Percentiles rank a stretch among this genome's conserved stretches.
These are phyloP conservation scores for Linyphia triangularis DNA, from an alignment of 2,888 invertebrate genomes.

Conservation along the genomic window DNA sequence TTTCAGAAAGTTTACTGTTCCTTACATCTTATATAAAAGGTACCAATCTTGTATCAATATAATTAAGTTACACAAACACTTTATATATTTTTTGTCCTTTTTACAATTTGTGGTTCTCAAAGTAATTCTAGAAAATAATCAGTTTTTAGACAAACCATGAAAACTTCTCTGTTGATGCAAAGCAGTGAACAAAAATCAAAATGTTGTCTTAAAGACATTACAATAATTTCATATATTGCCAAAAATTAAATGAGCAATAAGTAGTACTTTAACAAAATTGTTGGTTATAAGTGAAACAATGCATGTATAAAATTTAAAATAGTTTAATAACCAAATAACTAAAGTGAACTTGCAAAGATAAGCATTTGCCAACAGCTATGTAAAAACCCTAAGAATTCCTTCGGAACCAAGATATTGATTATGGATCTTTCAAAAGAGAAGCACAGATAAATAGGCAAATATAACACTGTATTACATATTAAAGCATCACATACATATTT, in stretches of 20 bases:
- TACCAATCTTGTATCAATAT: slow-evolving; percentile 54
- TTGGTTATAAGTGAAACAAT: not conserved
- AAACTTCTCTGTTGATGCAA: too few species aligned
- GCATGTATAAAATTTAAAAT: not conserved
- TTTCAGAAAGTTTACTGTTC: slow-evolving; percentile 63
- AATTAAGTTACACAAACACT: slow-evolving; percentile 43
- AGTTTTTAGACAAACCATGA: not conserved
- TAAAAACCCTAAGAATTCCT: too few species aligned
- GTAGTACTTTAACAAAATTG: not conserved
- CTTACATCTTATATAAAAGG: slow-evolving; percentile 65
- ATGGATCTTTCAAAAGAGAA: not conserved
- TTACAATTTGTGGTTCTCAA: slow-evolving; percentile 72
- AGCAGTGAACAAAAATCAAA: too few species aligned
- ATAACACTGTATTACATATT: not conserved
- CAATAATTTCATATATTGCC: not conserved
- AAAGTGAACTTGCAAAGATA: not conserved
- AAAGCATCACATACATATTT: slow-evolving; percentile 37
- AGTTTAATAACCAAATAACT: not conserved
- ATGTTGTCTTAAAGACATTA: not conserved
- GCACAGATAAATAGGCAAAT: slow-evolving; percentile 23
- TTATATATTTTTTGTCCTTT: slow-evolving; percentile 26
- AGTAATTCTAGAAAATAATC: slow-evolving; percentile 4
- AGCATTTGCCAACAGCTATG: not conserved
- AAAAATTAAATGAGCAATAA: not conserved
- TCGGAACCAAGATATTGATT: too few species aligned